A percentile compares a stretch with the other conserved stretches of the same genome.
Evolutionary conservation across 2,888 invertebrate genomes (phyloP).

Genomic region (Adineta ricciae): DNA sequence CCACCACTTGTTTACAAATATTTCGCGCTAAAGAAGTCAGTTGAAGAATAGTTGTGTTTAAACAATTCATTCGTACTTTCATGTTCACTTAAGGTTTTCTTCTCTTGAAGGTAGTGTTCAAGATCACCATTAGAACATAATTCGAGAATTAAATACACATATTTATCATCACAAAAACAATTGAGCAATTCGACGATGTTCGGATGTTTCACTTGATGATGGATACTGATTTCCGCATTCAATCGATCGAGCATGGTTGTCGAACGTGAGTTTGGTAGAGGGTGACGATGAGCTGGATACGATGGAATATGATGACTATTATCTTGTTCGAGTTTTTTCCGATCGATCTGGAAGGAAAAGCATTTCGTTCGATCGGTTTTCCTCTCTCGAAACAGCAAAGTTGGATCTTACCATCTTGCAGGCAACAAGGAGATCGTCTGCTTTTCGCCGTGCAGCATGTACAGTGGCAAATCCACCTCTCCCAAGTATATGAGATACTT

Average conservation of each 20-base stretch:
- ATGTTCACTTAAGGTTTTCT: constrained; percentile 53
- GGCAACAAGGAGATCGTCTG: constrained; percentile 70
- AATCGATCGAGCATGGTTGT: constrained; percentile 69
- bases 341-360: background rate
- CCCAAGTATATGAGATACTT: constrained; percentile 73
- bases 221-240: constrained; percentile 80
- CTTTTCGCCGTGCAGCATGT: constrained; percentile 70
- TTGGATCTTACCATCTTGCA: constrained; percentile 75
- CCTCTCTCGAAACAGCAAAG: too few species aligned
- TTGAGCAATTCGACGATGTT: constrained; percentile 72
- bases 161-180: constrained; percentile 78
- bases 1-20: constrained; percentile 65
- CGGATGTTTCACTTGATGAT: constrained; percentile 79
- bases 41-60: too few species aligned
- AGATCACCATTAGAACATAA: constrained; percentile 83
- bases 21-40: constrained; percentile 36
- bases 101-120: constrained; percentile 67
- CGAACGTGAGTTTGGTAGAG: background rate
- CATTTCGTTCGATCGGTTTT: too few species aligned
- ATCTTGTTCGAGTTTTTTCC: constrained; percentile 3
- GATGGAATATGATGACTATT: background rate
- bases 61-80: constrained; percentile 50
- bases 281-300: background rate
- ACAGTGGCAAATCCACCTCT: constrained; percentile 90
- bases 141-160: constrained; percentile 84